Evolutionary conservation across 64 coral and sea anemone genomes (phyloP).

Genomic region (Platygyra sinensis): DNA sequence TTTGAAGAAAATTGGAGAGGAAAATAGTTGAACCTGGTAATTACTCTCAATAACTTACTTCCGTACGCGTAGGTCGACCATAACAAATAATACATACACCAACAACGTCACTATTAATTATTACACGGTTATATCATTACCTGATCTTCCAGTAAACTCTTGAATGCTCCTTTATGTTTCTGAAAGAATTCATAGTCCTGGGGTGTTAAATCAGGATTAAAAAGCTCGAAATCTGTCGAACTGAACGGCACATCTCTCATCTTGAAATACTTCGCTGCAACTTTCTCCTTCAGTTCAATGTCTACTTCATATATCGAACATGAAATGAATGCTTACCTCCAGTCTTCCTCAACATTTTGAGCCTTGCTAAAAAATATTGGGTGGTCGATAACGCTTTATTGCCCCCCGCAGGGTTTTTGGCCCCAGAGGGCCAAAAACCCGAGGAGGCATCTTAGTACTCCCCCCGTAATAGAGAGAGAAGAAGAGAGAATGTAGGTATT

Average conservation of each 20-base stretch:
- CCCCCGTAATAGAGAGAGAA: too few species aligned
- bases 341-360: background rate
- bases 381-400: too few species aligned
- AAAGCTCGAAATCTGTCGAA: constrained; percentile 71
- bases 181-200: constrained; percentile 82
- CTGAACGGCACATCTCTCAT: constrained; percentile 53
- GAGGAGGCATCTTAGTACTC: too few species aligned
- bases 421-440: too few species aligned
- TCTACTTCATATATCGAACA: background rate
- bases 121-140: constrained; percentile 17
- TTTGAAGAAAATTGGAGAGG: too few species aligned
- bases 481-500: too few species aligned
- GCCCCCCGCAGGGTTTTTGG: too few species aligned
- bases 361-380: too few species aligned
- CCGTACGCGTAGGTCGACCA: too few species aligned
- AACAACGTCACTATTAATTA: background rate
- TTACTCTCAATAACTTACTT: too few species aligned
- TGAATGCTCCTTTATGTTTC: constrained; percentile 82
- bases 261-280: background rate
- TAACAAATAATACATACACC: too few species aligned
- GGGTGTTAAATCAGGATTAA: constrained; percentile 66
- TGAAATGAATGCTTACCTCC: background rate
- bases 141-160: constrained; percentile 85
- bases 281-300: background rate
- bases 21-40: too few species aligned